A percentile compares a stretch with the other conserved stretches of the same genome.
phyloP scores from a whole-genome alignment of 64 coral and sea anemone species.

The Dendrophyllia cribrosa region DNA sequence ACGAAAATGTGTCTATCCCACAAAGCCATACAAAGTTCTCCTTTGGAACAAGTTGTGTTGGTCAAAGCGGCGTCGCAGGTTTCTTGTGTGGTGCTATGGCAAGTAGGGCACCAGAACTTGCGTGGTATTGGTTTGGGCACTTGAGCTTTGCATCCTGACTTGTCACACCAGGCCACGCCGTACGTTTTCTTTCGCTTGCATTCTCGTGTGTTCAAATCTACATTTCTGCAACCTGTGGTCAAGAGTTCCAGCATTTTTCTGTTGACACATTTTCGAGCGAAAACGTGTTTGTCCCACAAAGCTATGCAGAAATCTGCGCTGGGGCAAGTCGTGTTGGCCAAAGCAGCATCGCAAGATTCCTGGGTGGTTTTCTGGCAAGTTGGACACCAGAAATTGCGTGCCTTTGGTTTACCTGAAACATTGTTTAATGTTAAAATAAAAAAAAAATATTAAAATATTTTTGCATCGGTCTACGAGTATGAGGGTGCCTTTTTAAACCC shows the following conservation, averaged over 20 bases:
- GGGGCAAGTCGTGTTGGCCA: neutral
- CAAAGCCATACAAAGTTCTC: neutral
- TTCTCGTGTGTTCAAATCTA: neutral
- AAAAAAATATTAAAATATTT: neutral
- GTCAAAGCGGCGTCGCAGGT: neutral
- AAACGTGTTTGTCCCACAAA: neutral
- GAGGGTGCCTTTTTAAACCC: too few relatives aligned
- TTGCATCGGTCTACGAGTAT: neutral
- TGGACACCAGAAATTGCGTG: conserved; percentile 1
- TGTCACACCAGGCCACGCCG: neutral
- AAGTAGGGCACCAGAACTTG: conserved; percentile 19
- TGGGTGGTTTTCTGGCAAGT: neutral
- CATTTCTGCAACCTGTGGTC: neutral
- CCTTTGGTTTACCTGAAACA: neutral
- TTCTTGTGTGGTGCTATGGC: neutral
- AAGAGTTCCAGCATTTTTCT: neutral
- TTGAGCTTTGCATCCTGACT: conserved; percentile 16
- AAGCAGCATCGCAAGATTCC: neutral
- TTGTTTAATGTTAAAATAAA: too few relatives aligned
- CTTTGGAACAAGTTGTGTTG: conserved; percentile 26
- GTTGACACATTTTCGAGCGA: conserved; percentile 18
- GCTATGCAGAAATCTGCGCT: neutral
- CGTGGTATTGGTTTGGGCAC: too few relatives aligned
- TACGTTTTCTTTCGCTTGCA: neutral
- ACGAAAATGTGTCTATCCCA: neutral